Conservation (phyloP, 2,797 vertebrate species). For the Pipistrellus kuhlii region DNA sequence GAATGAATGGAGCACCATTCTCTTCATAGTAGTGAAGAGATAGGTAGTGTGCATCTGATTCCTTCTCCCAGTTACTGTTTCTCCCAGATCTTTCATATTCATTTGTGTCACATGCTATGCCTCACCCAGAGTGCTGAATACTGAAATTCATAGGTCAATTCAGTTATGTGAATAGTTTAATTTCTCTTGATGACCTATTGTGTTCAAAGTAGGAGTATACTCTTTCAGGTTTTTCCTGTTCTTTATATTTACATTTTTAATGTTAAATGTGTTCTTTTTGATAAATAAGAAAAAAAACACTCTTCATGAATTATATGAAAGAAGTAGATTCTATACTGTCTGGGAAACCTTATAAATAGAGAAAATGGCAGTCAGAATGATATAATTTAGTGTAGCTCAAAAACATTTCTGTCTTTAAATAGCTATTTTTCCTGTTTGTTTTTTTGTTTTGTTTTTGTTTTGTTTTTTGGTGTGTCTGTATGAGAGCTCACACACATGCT, state of each 20-base stretch:
- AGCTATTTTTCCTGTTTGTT: background rate
- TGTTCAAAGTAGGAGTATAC: background rate
- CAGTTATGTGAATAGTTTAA: background rate
- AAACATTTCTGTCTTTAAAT: background rate
- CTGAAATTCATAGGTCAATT: background rate
- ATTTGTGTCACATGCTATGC: background rate
- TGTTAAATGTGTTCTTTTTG: constrained; percentile 29
- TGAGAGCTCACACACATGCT: background rate
- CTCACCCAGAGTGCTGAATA: background rate
- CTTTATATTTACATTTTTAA: constrained; percentile 13
- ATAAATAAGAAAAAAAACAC: background rate
- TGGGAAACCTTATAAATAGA: background rate
- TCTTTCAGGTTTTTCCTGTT: background rate
- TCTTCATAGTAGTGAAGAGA: background rate
- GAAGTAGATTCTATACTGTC: background rate
- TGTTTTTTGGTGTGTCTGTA: background rate
- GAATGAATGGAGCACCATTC: background rate
- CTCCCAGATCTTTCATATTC: background rate
- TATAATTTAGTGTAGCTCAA: background rate
- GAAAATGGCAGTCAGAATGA: background rate
- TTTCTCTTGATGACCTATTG: background rate
- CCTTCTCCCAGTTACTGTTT: background rate
- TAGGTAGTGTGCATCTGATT: background rate
- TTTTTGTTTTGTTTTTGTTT: background rate
- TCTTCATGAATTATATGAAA: background rate